Conservation (phyloP, 2,113 vertebrate genomes). For the Planiliza haematocheilus region DNA sequence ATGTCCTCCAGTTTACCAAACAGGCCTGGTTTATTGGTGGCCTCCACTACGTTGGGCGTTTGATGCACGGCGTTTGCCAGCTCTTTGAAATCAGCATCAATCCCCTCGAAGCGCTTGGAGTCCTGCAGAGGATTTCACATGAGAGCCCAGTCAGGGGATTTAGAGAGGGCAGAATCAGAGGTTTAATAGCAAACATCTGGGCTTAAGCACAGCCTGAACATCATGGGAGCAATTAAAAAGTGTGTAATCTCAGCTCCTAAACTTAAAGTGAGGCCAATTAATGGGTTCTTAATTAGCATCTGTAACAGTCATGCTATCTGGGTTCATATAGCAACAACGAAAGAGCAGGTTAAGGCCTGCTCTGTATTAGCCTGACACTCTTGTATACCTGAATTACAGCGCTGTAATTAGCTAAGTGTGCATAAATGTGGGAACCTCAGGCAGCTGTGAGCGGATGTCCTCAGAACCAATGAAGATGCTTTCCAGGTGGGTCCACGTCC, state of each 20-base stretch:
- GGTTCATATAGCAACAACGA: conserved; percentile 23
- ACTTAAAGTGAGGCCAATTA: conserved; percentile 44
- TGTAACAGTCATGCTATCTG: conserved; percentile 22
- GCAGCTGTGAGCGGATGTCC: conserved; percentile 93
- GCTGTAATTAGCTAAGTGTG: neutral
- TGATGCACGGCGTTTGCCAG: conserved; percentile 83
- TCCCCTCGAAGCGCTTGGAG: conserved; percentile 90
- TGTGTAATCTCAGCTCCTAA: conserved; percentile 55
- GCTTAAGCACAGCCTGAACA: conserved; percentile 46
- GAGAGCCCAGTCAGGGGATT: conserved; percentile 42
- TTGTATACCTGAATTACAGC: conserved; percentile 12
- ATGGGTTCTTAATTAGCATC: conserved; percentile 52
- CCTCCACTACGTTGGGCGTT: conserved; percentile 92
- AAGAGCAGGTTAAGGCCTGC: conserved; percentile 15
- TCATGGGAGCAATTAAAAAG: conserved; percentile 64
- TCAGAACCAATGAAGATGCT: conserved; percentile 97
- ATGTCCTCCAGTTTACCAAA: conserved; percentile 91
- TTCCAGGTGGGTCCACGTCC: conserved; percentile 93
- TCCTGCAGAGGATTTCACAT: conserved; percentile 84
- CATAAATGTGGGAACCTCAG: conserved; percentile 83
- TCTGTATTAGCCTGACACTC: conserved; percentile 1
- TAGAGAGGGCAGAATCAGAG: conserved; percentile 45
- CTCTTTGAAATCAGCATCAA: conserved; percentile 92
- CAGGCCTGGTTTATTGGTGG: conserved; percentile 90
- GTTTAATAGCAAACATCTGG: conserved; percentile 77